Evolutionary conservation across 2,888 invertebrate species (phyloP).

Genomic region (Hypselothyrea guttata): DNA sequence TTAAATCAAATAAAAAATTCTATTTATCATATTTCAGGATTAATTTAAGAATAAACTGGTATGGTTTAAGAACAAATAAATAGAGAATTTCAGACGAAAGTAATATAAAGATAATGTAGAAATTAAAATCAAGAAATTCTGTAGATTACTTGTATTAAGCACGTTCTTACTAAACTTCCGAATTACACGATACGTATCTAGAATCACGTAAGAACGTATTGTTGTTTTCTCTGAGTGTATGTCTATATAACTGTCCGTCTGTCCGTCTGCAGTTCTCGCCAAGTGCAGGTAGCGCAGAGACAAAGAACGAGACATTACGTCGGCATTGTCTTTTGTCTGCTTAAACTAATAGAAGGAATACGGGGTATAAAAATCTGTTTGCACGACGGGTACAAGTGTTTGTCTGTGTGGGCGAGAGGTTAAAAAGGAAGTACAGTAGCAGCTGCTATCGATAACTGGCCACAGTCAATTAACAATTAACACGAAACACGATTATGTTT

Average conservation of each 20-base stretch:
- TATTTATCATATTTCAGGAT: too few relatives aligned
- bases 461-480: slow-evolving; percentile 24
- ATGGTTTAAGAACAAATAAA: too few relatives aligned
- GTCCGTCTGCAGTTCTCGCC: slow-evolving; percentile 15
- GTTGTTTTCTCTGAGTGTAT: too few relatives aligned
- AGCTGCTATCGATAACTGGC: slow-evolving; percentile 37
- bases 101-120: too few relatives aligned
- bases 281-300: slow-evolving; percentile 48
- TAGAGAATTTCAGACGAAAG: too few relatives aligned
- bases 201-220: too few relatives aligned
- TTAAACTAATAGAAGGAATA: slow-evolving; percentile 10
- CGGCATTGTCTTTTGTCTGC: slow-evolving; percentile 40
- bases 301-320: slow-evolving; percentile 51
- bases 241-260: background rate
- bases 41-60: too few relatives aligned
- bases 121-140: too few relatives aligned
- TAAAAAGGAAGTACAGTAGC: slow-evolving; percentile 27
- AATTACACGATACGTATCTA: too few relatives aligned
- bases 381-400: slow-evolving; percentile 22
- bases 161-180: too few relatives aligned
- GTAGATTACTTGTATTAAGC: too few relatives aligned
- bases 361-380: background rate
- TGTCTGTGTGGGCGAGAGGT: slow-evolving; percentile 2
- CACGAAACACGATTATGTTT: slow-evolving; percentile 37
- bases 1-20: too few relatives aligned